Evolutionary conservation across 2,797 vertebrate genomes (phyloP), one percentile per base, ranked within the genome.

Genomic region (Babyrousa celebensis): DNA sequence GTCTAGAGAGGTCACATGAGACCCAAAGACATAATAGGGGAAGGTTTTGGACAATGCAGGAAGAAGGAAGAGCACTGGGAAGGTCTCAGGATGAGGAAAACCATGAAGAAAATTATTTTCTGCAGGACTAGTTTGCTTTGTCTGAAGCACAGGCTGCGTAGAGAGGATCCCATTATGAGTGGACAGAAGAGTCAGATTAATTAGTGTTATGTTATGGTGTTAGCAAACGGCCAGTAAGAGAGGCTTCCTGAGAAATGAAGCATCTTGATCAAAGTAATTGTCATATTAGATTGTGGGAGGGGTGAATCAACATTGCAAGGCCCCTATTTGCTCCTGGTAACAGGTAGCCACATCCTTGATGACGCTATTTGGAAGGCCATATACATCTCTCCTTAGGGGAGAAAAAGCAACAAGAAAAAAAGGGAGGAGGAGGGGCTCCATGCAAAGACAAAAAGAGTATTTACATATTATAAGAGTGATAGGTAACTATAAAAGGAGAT

Each of bases 241-340:
- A 86, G 62, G 23, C 65, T 58, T 68, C 67, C 43, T 85, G n/a
- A 58, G 60, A 85, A 95, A 79, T 25, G 23, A 14, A 58, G 23
- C 36, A 9, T 94, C 48, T 85, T 91, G 65, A 63, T 54, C 15
- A 27, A 94, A 85, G 23, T 36, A 18, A 65, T 25, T 56, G 11
- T 7, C 14, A 14, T 12, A 23, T 67, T 48, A 63, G 62, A 43
- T 1, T 20, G 20, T 85, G 10, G 16, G 4, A 16, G 5, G 52
- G 8, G 2, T 14, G 15, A 52, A 16, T 6, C 8, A 85, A 8
- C 3, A 0, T 2, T 15, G 14, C 23, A 15, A 10, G 10, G 20
- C 3, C 12, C 63, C 20, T 2, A 71, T 10, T 8, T 23, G 52
- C 4, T 16, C 17, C 52, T 12, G 6, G 2, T 25, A 1, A 58